Percentiles rank a stretch among this genome's conserved stretches.
phyloP scores from a whole-genome alignment of 2,797 vertebrate species.

The Labeo calbasu region DNA sequence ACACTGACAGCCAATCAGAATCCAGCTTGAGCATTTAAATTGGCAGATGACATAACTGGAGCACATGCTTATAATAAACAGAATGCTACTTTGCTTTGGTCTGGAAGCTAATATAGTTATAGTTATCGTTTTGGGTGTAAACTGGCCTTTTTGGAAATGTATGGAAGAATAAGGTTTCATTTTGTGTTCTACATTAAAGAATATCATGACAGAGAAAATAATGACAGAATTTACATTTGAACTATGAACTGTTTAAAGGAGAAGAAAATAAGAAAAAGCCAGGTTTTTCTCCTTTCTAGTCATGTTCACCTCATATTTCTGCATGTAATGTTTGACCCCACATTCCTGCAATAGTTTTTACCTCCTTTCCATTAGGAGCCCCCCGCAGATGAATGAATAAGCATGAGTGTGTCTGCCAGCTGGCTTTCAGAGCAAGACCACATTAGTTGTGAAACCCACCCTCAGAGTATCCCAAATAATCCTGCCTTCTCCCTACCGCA shows the following conservation, averaged over 20 bases:
- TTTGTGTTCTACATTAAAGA: neutral
- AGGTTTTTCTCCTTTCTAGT: neutral
- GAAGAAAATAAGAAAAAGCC: neutral
- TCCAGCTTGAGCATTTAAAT: neutral
- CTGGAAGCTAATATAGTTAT: neutral
- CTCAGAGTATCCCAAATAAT: slow-evolving; percentile 22
- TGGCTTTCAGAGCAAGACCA: slow-evolving; percentile 39
- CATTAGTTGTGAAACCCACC: slow-evolving; percentile 14
- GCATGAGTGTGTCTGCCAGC: slow-evolving; percentile 40
- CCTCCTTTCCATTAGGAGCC: slow-evolving; percentile 12
- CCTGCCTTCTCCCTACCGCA: slow-evolving; percentile 34
- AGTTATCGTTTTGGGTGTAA: neutral
- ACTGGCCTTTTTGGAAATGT: neutral
- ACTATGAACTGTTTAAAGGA: neutral
- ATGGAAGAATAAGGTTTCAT: neutral
- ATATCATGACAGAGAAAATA: neutral
- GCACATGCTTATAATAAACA: neutral
- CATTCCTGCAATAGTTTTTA: slow-evolving; percentile 4
- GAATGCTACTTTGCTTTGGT: neutral
- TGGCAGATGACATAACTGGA: neutral
- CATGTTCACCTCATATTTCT: neutral
- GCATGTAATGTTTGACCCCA: neutral
- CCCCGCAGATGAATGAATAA: slow-evolving; percentile 35
- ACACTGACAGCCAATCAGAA: neutral
- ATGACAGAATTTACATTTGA: neutral